Evolutionary conservation across 2,113 vertebrate species (phyloP).

Genomic region (Leptobrachium ailaonicum): DNA sequence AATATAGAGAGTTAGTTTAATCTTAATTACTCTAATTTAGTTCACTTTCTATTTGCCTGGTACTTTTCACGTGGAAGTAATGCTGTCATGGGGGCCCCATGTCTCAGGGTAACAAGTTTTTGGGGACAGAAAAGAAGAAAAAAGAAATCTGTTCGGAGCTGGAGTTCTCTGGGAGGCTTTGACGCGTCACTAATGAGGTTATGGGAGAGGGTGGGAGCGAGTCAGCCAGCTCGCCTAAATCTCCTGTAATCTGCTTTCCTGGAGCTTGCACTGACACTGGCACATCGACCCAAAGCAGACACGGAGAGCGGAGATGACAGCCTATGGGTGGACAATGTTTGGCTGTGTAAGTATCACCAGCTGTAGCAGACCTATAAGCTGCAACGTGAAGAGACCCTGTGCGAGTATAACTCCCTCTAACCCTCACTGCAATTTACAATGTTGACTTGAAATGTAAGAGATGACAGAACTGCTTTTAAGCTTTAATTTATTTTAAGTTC

Average conservation of each 20-base stretch:
- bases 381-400: too few species aligned
- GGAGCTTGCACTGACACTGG: constrained; percentile 2
- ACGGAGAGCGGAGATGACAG: constrained; percentile 25
- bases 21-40: too few species aligned
- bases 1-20: too few species aligned
- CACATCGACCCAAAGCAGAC: constrained; percentile 4
- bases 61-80: too few species aligned
- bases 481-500: too few species aligned
- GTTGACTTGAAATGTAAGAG: too few species aligned
- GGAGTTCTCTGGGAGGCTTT: neutral
- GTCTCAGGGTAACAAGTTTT: too few species aligned
- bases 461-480: too few species aligned
- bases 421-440: too few species aligned
- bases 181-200: constrained; percentile 11
- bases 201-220: constrained; percentile 18
- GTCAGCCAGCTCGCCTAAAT: neutral
- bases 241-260: constrained; percentile 37
- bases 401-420: too few species aligned
- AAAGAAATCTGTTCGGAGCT: neutral
- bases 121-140: neutral
- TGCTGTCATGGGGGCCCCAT: too few species aligned
- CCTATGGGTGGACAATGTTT: neutral
- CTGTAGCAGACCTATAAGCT: neutral
- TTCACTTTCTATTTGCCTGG: too few species aligned
- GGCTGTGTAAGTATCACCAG: constrained; percentile 18